A percentile compares a stretch with the other conserved stretches of the same genome.
These are phyloP conservation scores for Uloborus plumipes DNA, from an alignment of 2,888 invertebrate species.

Conservation along the genomic window DNA sequence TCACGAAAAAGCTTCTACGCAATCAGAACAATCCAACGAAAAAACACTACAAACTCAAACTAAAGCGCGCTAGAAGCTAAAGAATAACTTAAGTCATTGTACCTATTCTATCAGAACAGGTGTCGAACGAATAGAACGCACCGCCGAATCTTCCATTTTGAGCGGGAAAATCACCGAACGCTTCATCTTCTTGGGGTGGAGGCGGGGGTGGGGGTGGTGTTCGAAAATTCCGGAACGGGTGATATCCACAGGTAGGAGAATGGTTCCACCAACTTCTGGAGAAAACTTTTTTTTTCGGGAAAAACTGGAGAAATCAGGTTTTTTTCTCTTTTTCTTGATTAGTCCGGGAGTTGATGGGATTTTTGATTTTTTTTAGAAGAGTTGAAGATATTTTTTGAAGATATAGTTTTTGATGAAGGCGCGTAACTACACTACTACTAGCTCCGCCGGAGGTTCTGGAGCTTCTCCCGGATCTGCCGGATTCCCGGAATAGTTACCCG, in stretches of 20 bases:
- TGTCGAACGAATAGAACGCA: background rate
- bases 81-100: constrained; percentile 33
- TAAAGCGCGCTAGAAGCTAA: constrained; percentile 19
- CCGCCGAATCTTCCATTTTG: constrained; percentile 2
- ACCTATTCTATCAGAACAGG: background rate
- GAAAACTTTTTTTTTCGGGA: background rate
- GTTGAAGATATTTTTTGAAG: no score
- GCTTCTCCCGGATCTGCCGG: constrained; percentile 28
- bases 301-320: background rate
- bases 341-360: no score
- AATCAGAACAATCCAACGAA: background rate
- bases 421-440: constrained; percentile 53
- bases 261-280: background rate
- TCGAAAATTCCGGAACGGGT: constrained; percentile 31
- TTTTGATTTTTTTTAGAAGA: background rate
- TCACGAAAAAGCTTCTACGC: constrained; percentile 1
- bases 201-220: background rate
- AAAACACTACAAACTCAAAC: constrained; percentile 26
- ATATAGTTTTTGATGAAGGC: constrained; percentile 25
- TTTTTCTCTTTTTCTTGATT: no score
- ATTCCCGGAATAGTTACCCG: constrained; percentile 40
- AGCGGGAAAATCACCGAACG: constrained; percentile 11
- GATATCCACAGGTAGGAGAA: constrained; percentile 47
- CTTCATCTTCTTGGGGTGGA: constrained; percentile 18
- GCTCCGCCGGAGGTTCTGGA: constrained; percentile 45